Percentiles rank a stretch among this genome's conserved stretches.
Evolutionary conservation across 1,140 invertebrate species (phyloP).

Genomic region (Lucilia sericata): DNA sequence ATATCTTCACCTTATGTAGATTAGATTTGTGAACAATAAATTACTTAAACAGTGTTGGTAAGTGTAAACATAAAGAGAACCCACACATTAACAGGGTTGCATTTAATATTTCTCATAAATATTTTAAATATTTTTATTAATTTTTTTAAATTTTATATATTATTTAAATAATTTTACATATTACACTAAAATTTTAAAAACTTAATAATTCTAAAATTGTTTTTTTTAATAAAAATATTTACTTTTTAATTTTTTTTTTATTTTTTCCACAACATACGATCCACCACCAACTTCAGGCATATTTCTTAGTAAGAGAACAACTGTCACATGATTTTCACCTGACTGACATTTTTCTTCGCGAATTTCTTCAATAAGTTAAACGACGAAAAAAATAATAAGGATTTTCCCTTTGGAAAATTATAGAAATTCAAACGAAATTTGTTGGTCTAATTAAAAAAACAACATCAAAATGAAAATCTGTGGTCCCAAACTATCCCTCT

Average conservation of each 20-base stretch:
- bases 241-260: background rate
- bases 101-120: background rate
- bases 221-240: background rate
- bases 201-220: background rate
- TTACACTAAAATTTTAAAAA: background rate
- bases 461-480: slow-evolving; percentile 78
- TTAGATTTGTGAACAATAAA: no score
- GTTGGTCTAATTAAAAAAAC: slow-evolving; percentile 29
- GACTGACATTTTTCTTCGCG: slow-evolving; percentile 56
- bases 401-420: slow-evolving; percentile 8
- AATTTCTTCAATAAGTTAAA: slow-evolving; percentile 50
- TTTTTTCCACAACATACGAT: background rate
- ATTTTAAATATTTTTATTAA: background rate
- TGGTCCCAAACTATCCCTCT: slow-evolving; percentile 92
- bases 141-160: background rate
- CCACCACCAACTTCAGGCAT: slow-evolving; percentile 3
- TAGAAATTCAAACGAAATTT: slow-evolving; percentile 38
- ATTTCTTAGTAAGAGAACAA: slow-evolving; percentile 34
- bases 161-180: background rate
- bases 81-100: background rate
- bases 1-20: no score
- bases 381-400: slow-evolving; percentile 37
- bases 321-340: slow-evolving; percentile 68
- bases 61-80: background rate
- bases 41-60: background rate